Percentiles rank a stretch among this genome's conserved stretches.
Conservation (phyloP, 2,888 invertebrate species). For the Mechanitis messenoides region DNA sequence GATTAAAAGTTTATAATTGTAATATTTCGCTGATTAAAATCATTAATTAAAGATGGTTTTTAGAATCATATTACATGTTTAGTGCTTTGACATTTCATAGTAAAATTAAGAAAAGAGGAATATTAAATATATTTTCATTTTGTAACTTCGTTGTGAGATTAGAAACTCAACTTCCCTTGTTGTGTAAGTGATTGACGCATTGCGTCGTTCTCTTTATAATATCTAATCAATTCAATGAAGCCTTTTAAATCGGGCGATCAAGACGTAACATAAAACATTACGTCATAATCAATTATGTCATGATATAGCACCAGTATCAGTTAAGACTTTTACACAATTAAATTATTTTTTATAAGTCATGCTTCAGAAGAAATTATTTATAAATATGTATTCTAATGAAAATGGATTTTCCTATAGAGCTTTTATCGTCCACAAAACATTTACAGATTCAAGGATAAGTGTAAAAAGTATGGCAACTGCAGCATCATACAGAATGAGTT, state of each 20-base stretch:
- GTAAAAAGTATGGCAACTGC: no score
- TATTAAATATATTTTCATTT: neutral
- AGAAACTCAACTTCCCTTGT: conserved; percentile 49
- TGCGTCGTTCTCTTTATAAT: conserved; percentile 50
- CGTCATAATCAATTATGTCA: conserved; percentile 44
- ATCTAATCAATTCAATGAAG: conserved; percentile 56
- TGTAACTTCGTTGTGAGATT: conserved; percentile 16
- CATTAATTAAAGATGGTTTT: no score
- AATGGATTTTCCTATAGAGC: no score
- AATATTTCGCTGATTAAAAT: no score
- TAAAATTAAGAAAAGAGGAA: neutral
- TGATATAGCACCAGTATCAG: conserved; percentile 12
- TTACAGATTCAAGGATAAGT: no score
- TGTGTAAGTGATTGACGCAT: conserved; percentile 68
- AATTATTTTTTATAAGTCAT: no score
- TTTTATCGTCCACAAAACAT: no score
- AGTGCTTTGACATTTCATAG: neutral
- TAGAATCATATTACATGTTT: no score
- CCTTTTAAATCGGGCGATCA: conserved; percentile 59
- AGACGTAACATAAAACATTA: conserved; percentile 54
- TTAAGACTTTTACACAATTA: no score
- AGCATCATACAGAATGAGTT: no score
- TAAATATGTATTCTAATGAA: no score
- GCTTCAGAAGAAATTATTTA: no score
- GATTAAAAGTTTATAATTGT: neutral